These are phyloP conservation scores for Graptemys geographica DNA, from an alignment of 2,797 vertebrate species.

Conservation along the genomic window DNA sequence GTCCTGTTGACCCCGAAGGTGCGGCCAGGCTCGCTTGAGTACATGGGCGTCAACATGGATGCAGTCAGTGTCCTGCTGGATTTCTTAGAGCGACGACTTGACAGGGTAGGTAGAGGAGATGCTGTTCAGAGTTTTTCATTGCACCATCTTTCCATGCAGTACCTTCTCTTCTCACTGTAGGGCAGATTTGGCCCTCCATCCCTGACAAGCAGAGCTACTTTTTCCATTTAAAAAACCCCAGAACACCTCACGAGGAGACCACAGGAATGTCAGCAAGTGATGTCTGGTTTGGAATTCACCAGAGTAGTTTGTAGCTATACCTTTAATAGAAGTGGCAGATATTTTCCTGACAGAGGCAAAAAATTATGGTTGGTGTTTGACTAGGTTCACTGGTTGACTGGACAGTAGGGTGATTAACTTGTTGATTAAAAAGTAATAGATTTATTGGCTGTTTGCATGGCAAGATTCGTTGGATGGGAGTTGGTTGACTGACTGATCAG, in stretches of 20 bases:
- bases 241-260: accelerated
- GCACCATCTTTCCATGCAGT: accelerated
- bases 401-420: neutral
- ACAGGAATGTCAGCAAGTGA: neutral
- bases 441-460: neutral
- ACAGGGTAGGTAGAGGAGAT: conserved; percentile 82
- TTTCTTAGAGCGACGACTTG: conserved; percentile 91
- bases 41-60: conserved; percentile 95
- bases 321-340: neutral
- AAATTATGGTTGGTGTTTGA: neutral
- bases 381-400: neutral
- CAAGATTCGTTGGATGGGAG: neutral
- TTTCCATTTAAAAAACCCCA: neutral
- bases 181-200: neutral
- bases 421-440: accelerated
- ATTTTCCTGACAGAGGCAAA: neutral
- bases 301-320: neutral
- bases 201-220: neutral
- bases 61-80: conserved; percentile 88
- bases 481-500: neutral
- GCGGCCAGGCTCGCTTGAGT: conserved; percentile 87
- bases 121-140: accelerated
- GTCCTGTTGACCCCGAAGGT: conserved; percentile 89
- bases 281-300: accelerated
- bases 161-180: neutral